These are phyloP conservation scores for Enteromius mattozi DNA, from an alignment of 2,797 vertebrate genomes.

Conservation along the genomic window DNA sequence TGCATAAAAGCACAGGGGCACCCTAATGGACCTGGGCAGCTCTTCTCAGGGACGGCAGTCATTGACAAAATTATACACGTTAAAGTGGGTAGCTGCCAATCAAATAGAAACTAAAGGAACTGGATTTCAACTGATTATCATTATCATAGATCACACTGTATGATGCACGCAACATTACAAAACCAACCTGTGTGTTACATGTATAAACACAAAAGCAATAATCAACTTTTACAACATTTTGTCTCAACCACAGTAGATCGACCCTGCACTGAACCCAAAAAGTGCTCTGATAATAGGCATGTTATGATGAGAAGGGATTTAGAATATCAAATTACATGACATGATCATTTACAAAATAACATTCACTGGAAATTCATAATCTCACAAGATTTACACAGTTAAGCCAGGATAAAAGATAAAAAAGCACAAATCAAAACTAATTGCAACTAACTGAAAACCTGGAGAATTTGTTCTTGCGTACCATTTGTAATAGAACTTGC, in stretches of 20 bases:
- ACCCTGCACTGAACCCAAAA: conserved; percentile 1
- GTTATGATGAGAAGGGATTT: conserved; percentile 5
- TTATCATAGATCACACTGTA: background rate
- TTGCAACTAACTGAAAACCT: background rate
- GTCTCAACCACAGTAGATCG: background rate
- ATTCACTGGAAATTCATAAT: background rate
- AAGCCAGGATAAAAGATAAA: background rate
- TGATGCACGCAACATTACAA: background rate
- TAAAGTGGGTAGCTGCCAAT: conserved; percentile 42
- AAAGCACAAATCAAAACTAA: background rate
- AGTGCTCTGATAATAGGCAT: conserved; percentile 7
- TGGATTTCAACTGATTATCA: conserved; percentile 9
- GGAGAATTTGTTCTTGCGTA: background rate
- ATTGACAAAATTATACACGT: conserved; percentile 22
- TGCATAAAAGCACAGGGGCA: conserved; percentile 42
- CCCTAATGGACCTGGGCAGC: conserved; percentile 46
- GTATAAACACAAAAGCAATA: background rate
- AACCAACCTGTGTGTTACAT: background rate
- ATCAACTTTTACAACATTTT: background rate
- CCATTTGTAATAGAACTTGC: background rate
- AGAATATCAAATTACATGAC: background rate
- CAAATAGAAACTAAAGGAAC: conserved; percentile 35
- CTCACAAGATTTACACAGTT: background rate
- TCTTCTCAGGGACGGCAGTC: background rate
- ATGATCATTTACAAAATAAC: conserved; percentile 9